Percentiles rank a stretch among this genome's conserved stretches.
phyloP scores from a whole-genome alignment of 2,888 invertebrate genomes.

The Philhelius pedissequus region DNA sequence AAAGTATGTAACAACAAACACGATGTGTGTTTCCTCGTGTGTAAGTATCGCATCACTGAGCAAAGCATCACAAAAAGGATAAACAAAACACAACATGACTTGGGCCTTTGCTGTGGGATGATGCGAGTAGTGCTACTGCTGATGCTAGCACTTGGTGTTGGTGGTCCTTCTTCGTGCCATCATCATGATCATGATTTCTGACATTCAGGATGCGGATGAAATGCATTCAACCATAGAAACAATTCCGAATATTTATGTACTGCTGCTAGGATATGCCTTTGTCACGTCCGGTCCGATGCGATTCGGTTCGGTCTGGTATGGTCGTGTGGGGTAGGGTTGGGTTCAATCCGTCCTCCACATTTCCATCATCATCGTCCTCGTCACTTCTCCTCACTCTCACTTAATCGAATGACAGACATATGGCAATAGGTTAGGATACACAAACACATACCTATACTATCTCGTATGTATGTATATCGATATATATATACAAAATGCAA shows the following conservation, averaged over 20 bases:
- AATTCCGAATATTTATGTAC: conserved; percentile 37
- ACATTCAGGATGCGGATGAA: conserved; percentile 59
- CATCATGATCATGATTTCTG: conserved; percentile 46
- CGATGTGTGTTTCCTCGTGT: conserved; percentile 47
- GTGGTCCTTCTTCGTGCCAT: background rate
- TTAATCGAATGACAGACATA: background rate
- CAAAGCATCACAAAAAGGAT: conserved; percentile 53
- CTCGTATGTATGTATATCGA: no score
- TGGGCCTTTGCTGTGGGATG: conserved; percentile 20
- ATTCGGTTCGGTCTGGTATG: background rate
- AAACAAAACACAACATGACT: conserved; percentile 15
- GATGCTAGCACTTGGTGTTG: background rate
- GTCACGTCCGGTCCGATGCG: conserved; percentile 25
- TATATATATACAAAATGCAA: conserved; percentile 38
- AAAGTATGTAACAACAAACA: conserved; percentile 43
- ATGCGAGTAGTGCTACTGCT: no score
- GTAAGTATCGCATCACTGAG: conserved; percentile 58
- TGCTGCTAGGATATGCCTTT: conserved; percentile 19
- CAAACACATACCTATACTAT: no score
- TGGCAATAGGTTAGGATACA: no score
- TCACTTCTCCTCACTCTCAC: background rate
- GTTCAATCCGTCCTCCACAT: background rate
- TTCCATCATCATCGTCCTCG: conserved; percentile 4
- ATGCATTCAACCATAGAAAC: conserved; percentile 54
- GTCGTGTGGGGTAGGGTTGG: background rate